Percentiles rank a stretch among this genome's conserved stretches.
phyloP scores from a whole-genome alignment of 2,113 vertebrate genomes.

The Phodopus roborovskii region DNA sequence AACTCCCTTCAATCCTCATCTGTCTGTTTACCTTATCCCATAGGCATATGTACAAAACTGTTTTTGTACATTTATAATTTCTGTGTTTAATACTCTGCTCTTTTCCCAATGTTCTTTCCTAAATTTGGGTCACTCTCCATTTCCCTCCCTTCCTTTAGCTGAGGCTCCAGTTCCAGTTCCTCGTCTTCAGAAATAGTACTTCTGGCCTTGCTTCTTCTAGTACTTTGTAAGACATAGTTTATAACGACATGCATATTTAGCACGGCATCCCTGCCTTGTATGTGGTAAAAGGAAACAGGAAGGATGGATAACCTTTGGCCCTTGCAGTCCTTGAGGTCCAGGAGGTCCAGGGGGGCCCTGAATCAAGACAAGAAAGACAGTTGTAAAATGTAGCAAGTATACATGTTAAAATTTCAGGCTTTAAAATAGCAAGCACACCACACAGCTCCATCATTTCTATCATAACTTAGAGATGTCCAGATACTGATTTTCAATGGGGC shows the following conservation, averaged over 20 bases:
- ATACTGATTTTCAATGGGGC: conserved; percentile 29
- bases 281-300: not conserved
- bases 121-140: not conserved
- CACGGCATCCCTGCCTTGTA: not conserved
- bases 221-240: not conserved
- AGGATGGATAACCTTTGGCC: conserved; percentile 90
- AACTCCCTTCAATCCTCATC: conserved; percentile 18
- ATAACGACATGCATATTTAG: not conserved
- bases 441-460: not conserved
- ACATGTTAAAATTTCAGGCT: not conserved
- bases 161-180: not conserved
- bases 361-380: conserved; percentile 83
- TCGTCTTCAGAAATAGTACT: not conserved
- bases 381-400: conserved; percentile 54
- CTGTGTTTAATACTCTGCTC: not conserved
- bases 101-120: not conserved
- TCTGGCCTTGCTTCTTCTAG: not conserved
- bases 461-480: not conserved
- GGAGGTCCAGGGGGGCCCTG: conserved; percentile 94
- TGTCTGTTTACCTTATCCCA: not conserved
- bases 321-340: conserved; percentile 92
- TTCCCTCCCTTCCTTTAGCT: not conserved
- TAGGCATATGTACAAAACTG: not conserved
- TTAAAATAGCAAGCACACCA: not conserved
- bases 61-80: conserved; percentile 33